phyloP scores from a whole-genome alignment of 1,140 invertebrate species.

The Pogonognathellus flavescens region DNA sequence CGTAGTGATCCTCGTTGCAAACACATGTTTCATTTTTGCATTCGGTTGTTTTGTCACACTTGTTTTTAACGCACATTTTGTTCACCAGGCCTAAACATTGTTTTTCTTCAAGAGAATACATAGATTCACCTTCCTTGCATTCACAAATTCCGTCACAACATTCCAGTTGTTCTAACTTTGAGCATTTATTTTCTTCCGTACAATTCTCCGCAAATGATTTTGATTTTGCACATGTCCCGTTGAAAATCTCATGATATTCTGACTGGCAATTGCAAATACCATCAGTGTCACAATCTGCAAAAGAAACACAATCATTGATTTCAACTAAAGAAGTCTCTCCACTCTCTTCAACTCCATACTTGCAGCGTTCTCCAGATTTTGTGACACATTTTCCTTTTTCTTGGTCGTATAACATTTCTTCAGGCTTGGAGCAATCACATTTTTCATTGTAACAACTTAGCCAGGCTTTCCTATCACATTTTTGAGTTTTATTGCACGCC shows the following conservation, averaged over 20 bases:
- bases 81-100: neutral
- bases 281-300: neutral
- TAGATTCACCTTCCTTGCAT: neutral
- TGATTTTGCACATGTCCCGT: slow-evolving; percentile 18
- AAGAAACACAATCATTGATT: slow-evolving; percentile 10
- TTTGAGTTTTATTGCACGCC: neutral
- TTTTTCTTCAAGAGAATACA: neutral
- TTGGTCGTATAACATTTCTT: neutral
- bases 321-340: neutral
- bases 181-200: neutral
- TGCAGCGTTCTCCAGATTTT: slow-evolving; percentile 13
- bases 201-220: neutral
- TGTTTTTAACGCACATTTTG: neutral
- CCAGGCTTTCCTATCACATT: neutral
- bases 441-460: neutral
- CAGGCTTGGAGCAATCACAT: neutral
- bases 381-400: slow-evolving; percentile 15
- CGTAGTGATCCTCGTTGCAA: neutral
- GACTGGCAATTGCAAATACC: slow-evolving; percentile 12
- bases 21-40: neutral
- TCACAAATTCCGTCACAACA: neutral
- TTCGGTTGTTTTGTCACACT: neutral
- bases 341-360: neutral
- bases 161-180: neutral
- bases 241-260: neutral